These are phyloP conservation scores for Tribolium freemani DNA, from an alignment of 2,888 invertebrate species.

Conservation along the genomic window DNA sequence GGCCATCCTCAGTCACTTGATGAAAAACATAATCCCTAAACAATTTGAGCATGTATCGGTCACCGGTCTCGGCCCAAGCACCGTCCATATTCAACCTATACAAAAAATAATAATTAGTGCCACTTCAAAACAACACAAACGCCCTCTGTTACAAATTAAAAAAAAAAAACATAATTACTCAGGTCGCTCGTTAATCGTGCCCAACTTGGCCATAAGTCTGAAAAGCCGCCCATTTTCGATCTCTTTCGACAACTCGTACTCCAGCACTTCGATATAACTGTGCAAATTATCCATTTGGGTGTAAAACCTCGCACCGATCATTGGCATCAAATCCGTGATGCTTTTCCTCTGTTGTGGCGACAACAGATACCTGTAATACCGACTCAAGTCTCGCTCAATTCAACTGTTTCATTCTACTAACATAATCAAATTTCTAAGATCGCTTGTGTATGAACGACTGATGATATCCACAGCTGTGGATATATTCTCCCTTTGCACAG, in stretches of 20 bases:
- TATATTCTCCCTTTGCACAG: slow-evolving; percentile 89
- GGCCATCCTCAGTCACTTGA: slow-evolving; percentile 91
- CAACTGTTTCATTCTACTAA: slow-evolving; percentile 67
- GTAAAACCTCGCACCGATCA: slow-evolving; percentile 98
- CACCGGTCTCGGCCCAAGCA: slow-evolving; percentile 98
- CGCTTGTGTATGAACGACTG: slow-evolving; percentile 90
- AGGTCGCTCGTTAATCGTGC: slow-evolving; percentile 95
- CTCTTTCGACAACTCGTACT: slow-evolving; percentile 92
- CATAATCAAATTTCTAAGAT: slow-evolving; percentile 95
- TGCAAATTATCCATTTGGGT: slow-evolving; percentile 94
- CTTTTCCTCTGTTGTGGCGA: slow-evolving; percentile 78
- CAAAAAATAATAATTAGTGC: background rate
- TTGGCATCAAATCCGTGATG: slow-evolving; percentile 98
- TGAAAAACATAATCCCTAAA: slow-evolving; percentile 99
- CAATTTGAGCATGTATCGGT: slow-evolving; percentile 97
- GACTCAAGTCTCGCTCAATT: background rate
- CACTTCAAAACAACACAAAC: background rate
- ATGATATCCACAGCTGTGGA: slow-evolving; percentile 91
- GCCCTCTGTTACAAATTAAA: background rate
- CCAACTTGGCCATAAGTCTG: slow-evolving; percentile 91
- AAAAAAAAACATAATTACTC: slow-evolving; percentile 74
- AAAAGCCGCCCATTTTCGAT: slow-evolving; percentile 95
- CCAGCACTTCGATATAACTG: slow-evolving; percentile 88
- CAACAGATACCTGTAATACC: slow-evolving; percentile 76
- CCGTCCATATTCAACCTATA: slow-evolving; percentile 90